Percentiles rank a stretch among this genome's conserved stretches.
Conservation (phyloP, 2,888 invertebrate species). For the Parasteatoda lunata region DNA sequence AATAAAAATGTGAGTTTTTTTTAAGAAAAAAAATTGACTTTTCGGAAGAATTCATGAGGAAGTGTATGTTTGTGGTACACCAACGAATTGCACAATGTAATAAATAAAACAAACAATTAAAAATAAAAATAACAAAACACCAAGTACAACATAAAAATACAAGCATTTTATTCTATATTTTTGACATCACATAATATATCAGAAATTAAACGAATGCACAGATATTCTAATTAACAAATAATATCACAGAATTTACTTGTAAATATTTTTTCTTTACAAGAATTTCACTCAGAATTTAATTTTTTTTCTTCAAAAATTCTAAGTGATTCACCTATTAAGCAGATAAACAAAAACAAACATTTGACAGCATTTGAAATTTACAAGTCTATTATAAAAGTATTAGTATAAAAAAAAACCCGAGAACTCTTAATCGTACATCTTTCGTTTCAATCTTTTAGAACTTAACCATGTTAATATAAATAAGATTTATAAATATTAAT, state of each 20-base stretch:
- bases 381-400: neutral
- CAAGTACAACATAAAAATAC: slow-evolving; percentile 53
- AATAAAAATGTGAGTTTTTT: too few species aligned
- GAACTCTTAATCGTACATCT: neutral
- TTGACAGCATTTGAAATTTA: neutral
- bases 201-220: slow-evolving; percentile 53
- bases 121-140: too few species aligned
- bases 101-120: too few species aligned
- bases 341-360: neutral
- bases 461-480: too few species aligned
- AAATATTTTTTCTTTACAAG: slow-evolving; percentile 58
- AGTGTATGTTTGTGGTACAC: neutral
- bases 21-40: too few species aligned
- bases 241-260: slow-evolving; percentile 67
- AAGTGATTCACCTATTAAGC: neutral
- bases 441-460: too few species aligned
- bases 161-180: slow-evolving; percentile 65
- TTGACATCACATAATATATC: slow-evolving; percentile 52
- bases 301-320: neutral
- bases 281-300: slow-evolving; percentile 16
- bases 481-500: too few species aligned
- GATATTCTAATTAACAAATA: slow-evolving; percentile 67
- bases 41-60: too few species aligned
- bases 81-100: neutral
- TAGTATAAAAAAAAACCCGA: neutral